A percentile compares a stretch with the other conserved stretches of the same genome.
Evolutionary conservation across 1,140 invertebrate genomes (phyloP).

Genomic region (Calosoma granatense): DNA sequence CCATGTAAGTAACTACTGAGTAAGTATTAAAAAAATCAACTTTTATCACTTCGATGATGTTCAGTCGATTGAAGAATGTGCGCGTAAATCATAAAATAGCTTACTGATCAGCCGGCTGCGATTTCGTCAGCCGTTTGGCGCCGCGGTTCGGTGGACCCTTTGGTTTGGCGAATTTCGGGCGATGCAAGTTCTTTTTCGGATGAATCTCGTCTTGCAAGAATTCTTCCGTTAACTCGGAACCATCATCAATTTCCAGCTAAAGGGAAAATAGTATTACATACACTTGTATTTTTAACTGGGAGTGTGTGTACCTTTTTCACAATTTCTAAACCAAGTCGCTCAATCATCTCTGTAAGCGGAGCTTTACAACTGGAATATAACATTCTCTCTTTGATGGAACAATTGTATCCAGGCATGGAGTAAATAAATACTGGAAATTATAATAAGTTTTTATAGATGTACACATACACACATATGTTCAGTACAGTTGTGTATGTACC

Average conservation of each 20-base stretch:
- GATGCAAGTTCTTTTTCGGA: constrained; percentile 82
- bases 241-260: constrained; percentile 87
- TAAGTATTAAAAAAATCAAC: neutral
- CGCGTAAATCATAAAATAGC: neutral
- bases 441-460: constrained; percentile 23
- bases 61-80: neutral
- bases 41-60: no score
- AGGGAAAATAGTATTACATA: constrained; percentile 23
- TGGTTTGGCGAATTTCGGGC: constrained; percentile 88
- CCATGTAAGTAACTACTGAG: neutral
- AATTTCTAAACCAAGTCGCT: constrained; percentile 63
- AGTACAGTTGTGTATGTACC: no score
- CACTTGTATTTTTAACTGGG: neutral
- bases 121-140: constrained; percentile 78
- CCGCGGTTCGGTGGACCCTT: constrained; percentile 88
- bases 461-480: no score
- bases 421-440: constrained; percentile 90
- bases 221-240: constrained; percentile 78
- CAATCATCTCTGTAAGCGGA: constrained; percentile 70
- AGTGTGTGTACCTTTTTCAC: constrained; percentile 64
- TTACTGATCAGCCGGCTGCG: constrained; percentile 20
- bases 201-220: constrained; percentile 89
- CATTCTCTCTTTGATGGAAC: constrained; percentile 94
- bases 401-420: constrained; percentile 91
- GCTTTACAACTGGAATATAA: constrained; percentile 94